A percentile compares a stretch with the other conserved stretches of the same genome.
phyloP scores from a whole-genome alignment of 2,888 invertebrate genomes.

The Athalia cordata region DNA sequence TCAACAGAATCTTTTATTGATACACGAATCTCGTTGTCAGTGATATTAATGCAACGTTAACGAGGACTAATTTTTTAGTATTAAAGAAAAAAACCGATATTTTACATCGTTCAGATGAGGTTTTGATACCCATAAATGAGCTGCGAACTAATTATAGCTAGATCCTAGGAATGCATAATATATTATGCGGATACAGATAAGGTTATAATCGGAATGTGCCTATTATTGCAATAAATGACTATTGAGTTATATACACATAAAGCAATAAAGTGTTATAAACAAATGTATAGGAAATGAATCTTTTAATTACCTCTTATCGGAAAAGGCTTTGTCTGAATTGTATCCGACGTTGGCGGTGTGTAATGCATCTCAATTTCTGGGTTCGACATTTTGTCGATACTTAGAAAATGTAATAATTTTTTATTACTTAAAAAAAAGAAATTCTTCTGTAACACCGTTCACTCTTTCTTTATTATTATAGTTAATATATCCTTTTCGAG shows the following conservation, averaged over 20 bases:
- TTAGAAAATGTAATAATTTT: background rate
- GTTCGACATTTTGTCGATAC: conserved; percentile 32
- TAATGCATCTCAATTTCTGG: conserved; percentile 67
- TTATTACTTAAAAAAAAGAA: background rate
- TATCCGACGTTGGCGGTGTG: conserved; percentile 86
- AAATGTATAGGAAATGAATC: conserved; percentile 42
- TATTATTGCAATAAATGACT: no score
- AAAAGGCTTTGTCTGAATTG: conserved; percentile 92
- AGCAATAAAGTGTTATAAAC: background rate
- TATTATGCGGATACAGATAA: background rate
- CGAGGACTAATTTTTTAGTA: no score
- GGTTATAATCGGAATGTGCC: background rate
- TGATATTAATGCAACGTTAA: no score
- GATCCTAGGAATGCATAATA: conserved; percentile 13
- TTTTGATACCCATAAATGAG: conserved; percentile 20
- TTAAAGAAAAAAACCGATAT: no score
- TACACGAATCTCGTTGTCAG: no score
- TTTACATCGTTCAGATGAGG: background rate
- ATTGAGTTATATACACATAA: no score
- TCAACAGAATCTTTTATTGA: no score
- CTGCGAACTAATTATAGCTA: conserved; percentile 23
- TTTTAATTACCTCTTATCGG: conserved; percentile 83
- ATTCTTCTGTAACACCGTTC: conserved; percentile 5
- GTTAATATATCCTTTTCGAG: no score
- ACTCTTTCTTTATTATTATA: background rate